phyloP scores from a whole-genome alignment of 2,888 invertebrate species.

The Ramazzottius varieornatus region DNA sequence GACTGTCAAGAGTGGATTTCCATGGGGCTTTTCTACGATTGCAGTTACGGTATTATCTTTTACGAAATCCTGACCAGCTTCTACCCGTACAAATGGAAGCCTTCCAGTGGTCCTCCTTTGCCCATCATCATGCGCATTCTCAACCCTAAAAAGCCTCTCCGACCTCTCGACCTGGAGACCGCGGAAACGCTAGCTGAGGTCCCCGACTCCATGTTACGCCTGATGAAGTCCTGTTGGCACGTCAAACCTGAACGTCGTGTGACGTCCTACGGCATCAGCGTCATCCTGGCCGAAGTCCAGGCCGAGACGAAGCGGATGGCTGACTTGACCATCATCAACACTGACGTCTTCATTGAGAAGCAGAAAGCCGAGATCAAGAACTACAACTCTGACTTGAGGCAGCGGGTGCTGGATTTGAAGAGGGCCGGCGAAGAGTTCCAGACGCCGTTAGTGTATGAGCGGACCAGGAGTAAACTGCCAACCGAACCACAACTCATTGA shows the following conservation, averaged over 20 bases:
- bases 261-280: background rate
- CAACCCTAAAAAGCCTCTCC: background rate
- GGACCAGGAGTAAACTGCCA: too few relatives aligned
- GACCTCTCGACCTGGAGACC: background rate
- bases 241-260: background rate
- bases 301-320: slow-evolving; percentile 1
- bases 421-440: background rate
- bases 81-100: background rate
- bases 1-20: too few relatives aligned
- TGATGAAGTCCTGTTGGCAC: slow-evolving; percentile 2
- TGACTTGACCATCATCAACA: background rate
- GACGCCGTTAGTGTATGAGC: background rate
- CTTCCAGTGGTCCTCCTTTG: background rate
- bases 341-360: background rate
- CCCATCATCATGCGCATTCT: background rate
- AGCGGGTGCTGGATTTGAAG: background rate
- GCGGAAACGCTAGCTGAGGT: background rate
- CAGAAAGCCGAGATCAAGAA: background rate
- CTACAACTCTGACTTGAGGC: background rate
- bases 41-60: background rate
- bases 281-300: background rate
- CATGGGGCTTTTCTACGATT: too few relatives aligned
- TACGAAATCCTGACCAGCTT: background rate
- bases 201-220: background rate
- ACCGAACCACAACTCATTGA: background rate